Conservation (phyloP, 2,113 vertebrate species). For the Macrotus californicus region DNA sequence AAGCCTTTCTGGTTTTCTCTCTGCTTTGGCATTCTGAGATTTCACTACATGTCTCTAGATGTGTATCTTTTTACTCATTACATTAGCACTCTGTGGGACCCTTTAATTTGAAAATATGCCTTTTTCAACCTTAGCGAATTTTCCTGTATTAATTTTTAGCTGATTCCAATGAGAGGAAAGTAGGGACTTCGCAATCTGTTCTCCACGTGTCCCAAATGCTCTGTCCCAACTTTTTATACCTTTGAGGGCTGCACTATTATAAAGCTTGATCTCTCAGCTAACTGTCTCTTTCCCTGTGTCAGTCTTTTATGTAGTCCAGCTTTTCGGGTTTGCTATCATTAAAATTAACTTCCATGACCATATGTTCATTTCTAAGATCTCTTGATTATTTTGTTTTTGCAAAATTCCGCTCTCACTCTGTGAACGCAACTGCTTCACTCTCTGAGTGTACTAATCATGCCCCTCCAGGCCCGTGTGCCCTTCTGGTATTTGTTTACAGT, state of each 20-base stretch:
- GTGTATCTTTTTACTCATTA: neutral
- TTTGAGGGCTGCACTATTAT: neutral
- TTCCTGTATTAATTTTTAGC: neutral
- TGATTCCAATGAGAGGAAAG: neutral
- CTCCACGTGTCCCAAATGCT: neutral
- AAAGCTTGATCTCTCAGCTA: neutral
- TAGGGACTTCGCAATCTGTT: neutral
- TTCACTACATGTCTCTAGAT: neutral
- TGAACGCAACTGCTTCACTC: neutral
- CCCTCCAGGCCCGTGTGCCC: neutral
- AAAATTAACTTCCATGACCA: slow-evolving; percentile 5
- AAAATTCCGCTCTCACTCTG: neutral
- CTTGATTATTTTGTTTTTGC: neutral
- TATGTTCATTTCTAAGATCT: neutral
- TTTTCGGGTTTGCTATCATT: neutral
- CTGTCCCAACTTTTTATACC: neutral
- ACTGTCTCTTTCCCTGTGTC: neutral
- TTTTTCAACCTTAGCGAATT: neutral
- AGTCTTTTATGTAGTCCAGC: neutral
- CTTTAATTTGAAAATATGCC: neutral
- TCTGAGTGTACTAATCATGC: neutral
- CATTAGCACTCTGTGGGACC: neutral
- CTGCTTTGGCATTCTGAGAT: neutral
- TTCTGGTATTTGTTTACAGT: neutral
- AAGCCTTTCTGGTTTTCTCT: neutral